Evolutionary conservation across 2,113 vertebrate genomes (phyloP).

Genomic region (Mirza zaza): DNA sequence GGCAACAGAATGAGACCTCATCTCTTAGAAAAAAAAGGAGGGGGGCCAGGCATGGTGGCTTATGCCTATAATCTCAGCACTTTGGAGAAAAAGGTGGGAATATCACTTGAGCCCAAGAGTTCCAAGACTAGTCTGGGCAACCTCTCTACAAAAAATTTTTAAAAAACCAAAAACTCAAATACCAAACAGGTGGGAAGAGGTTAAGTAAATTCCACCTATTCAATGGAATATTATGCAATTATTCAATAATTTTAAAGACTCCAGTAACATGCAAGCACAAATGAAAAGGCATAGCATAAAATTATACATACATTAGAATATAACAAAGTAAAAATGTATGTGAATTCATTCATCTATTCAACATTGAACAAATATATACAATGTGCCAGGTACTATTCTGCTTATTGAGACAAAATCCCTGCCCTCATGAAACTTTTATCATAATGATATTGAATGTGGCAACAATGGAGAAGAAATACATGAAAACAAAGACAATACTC

Average conservation of each 20-base stretch:
- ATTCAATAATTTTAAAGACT: slow-evolving; percentile 36
- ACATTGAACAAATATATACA: slow-evolving; percentile 2
- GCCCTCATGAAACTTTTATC: not conserved
- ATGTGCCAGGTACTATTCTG: not conserved
- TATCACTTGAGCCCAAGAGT: too few species aligned
- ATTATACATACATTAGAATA: slow-evolving; percentile 6
- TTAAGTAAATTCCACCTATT: slow-evolving; percentile 25
- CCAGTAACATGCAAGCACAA: not conserved
- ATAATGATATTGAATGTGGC: not conserved
- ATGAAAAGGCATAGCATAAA: slow-evolving; percentile 21
- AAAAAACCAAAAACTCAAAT: not conserved
- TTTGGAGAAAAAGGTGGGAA: too few species aligned
- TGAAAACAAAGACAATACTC: not conserved
- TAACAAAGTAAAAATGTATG: not conserved
- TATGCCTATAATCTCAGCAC: too few species aligned
- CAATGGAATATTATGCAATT: not conserved
- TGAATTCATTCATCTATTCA: slow-evolving; percentile 36
- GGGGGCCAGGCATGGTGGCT: too few species aligned
- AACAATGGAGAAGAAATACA: slow-evolving; percentile 37
- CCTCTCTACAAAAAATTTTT: not conserved
- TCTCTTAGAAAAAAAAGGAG: too few species aligned
- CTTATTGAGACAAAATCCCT: slow-evolving; percentile 22
- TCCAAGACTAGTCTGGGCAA: not conserved
- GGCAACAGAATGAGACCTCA: too few species aligned
- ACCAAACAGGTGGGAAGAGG: not conserved